phyloP scores from a whole-genome alignment of 2,888 invertebrate species.

The Tiliacea citrago region DNA sequence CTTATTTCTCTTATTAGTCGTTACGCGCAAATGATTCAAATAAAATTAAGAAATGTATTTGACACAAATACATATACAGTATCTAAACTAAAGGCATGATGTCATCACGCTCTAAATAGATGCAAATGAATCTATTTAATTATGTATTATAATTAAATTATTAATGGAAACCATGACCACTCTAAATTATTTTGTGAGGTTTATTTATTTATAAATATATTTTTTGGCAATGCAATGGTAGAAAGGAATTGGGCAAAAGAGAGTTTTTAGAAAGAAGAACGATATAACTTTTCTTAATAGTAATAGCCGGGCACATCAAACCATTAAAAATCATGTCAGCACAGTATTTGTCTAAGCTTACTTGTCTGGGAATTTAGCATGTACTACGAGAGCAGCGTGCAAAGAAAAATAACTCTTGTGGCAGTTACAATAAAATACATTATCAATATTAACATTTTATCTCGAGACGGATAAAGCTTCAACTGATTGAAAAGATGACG shows the following conservation, averaged over 20 bases:
- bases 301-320: not conserved
- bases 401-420: slow-evolving; percentile 19
- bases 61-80: slow-evolving; percentile 55
- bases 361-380: slow-evolving; percentile 47
- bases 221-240: slow-evolving; percentile 2
- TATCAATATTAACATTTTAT: slow-evolving; percentile 8
- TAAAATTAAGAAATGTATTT: slow-evolving; percentile 52
- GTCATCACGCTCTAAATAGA: slow-evolving; percentile 62
- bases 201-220: slow-evolving; percentile 37
- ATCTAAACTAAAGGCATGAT: slow-evolving; percentile 58
- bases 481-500: slow-evolving; percentile 53
- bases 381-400: slow-evolving; percentile 26
- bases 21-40: slow-evolving; percentile 30
- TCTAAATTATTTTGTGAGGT: slow-evolving; percentile 48
- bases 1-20: slow-evolving; percentile 4
- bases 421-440: not conserved
- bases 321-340: slow-evolving; percentile 18
- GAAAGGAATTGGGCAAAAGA: not conserved
- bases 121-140: slow-evolving; percentile 64
- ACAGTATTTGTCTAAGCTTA: slow-evolving; percentile 24
- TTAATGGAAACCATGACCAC: slow-evolving; percentile 63
- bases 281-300: not conserved
- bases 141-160: slow-evolving; percentile 62
- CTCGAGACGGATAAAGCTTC: slow-evolving; percentile 39
- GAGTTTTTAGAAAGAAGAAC: not conserved